A percentile compares a stretch with the other conserved stretches of the same genome.
These are phyloP conservation scores for Cyanocitta stelleri DNA, from an alignment of 2,113 vertebrate genomes.

Conservation along the genomic window DNA sequence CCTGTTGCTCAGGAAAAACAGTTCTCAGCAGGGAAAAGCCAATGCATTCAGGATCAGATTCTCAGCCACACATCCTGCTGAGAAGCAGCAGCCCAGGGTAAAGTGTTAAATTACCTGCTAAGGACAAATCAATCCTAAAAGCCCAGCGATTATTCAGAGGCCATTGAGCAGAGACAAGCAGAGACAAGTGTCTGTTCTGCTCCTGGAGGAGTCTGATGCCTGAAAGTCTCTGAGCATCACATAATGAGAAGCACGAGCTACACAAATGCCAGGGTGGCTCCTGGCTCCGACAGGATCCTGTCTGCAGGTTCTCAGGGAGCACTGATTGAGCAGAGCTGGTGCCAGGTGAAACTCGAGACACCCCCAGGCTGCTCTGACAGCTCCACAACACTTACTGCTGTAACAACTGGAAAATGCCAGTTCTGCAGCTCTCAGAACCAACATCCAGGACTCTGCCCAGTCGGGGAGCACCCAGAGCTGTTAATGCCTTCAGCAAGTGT, in stretches of 20 bases:
- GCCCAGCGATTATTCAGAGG: not conserved
- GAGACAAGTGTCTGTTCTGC: not conserved
- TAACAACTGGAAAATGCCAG: not conserved
- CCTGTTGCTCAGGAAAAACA: not conserved
- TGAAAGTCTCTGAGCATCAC: not conserved
- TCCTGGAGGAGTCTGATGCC: not conserved
- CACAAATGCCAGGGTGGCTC: not conserved
- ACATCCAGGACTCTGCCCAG: not conserved
- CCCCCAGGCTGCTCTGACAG: not conserved
- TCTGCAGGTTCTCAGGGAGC: not conserved
- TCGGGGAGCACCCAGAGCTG: not conserved
- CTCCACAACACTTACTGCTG: not conserved
- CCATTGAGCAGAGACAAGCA: not conserved
- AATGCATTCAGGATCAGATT: slow-evolving; percentile 7
- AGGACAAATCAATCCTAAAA: slow-evolving; percentile 27
- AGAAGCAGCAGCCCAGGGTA: not conserved
- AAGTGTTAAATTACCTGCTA: slow-evolving; percentile 29
- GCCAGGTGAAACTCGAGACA: not conserved
- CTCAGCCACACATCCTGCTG: not conserved
- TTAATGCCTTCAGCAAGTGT: not conserved
- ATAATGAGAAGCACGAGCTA: not conserved
- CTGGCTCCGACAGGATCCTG: not conserved
- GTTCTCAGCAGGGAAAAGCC: slow-evolving; percentile 23
- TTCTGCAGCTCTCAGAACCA: not conserved
- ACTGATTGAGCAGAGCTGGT: not conserved